These are phyloP conservation scores for Cebidichthys violaceus DNA, from an alignment of 2,113 vertebrate species.

Conservation along the genomic window DNA sequence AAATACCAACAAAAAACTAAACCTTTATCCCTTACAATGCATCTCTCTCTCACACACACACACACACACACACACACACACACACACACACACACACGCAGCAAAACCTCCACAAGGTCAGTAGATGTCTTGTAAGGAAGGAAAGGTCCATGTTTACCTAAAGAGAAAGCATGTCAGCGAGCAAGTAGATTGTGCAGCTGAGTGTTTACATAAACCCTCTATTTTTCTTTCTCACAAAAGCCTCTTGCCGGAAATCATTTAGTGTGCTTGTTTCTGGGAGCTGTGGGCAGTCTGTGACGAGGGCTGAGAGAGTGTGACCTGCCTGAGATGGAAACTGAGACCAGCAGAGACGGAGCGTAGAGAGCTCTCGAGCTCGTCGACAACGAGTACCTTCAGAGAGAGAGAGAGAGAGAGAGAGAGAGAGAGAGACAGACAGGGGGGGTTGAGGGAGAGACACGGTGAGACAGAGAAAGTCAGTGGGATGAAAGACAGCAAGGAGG, in stretches of 20 bases:
- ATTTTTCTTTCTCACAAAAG: conserved; percentile 70
- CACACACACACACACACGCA: conserved; percentile 8
- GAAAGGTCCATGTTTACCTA: conserved; percentile 63
- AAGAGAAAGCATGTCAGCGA: conserved; percentile 58
- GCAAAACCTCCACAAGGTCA: conserved; percentile 51
- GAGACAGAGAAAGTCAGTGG: conserved; percentile 38
- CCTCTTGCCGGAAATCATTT: conserved; percentile 69
- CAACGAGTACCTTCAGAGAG: conserved; percentile 39
- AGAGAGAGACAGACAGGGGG: not conserved
- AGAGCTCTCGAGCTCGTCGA: conserved; percentile 54
- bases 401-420: conserved; percentile 10
- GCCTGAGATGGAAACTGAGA: conserved; percentile 58
- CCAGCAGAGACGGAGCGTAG: conserved; percentile 36
- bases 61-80: not conserved
- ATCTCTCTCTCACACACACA: not conserved
- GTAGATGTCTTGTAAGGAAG: conserved; percentile 56
- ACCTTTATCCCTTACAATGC: not conserved
- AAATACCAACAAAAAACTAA: not conserved
- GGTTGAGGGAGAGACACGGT: conserved; percentile 15
- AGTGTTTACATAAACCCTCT: conserved; percentile 71
- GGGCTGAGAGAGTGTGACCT: conserved; percentile 70
- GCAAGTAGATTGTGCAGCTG: conserved; percentile 65
- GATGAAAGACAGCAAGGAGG: conserved; percentile 44
- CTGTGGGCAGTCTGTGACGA: conserved; percentile 58
- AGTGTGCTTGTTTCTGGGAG: conserved; percentile 60